Base-by-base conservation (phyloP, 2,888 invertebrate species). In the Drosophila melanosoma region DNA sequence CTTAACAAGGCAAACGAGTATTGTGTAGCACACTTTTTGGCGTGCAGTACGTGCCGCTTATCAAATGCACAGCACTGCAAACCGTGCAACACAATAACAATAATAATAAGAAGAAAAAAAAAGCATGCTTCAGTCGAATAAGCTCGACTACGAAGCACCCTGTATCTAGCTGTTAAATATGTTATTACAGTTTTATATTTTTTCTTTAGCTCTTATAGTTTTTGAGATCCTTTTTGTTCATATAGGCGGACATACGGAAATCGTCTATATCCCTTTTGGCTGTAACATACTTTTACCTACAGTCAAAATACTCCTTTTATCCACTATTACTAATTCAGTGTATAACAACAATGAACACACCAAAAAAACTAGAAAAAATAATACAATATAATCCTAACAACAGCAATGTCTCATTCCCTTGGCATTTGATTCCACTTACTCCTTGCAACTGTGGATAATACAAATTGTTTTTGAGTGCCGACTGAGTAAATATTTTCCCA, bases 21-120 rank as follows among this genome's bases (percentile, higher is more conserved):
- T 81, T 74, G 68, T 74, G 63, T 73, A 52, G 76, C 79, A 79
- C 61, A 79, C 54, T 83, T 81, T 81, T 74, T 87, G 85, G 83
- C 78, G 76, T 77, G 78, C 49, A 63, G 84, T 81, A 89, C 89
- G 88, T 88, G 88, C 76, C 82, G 79, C 87, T 88, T 89, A 84
- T 89, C 86, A 86, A 87, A 87, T 81, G 83, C 71, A 61, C 58
- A 72, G 69, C 81, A 74, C 64, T 38, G 68, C 74, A 73, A 71
- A 62, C 53, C 71, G 53, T 57, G 54, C 42, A 54, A 49, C 42
- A 35, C 35, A 60, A 54, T 33, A 49, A 61, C 61, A 65, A 57
- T 23, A 57, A 51, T 45, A 23, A 15, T 8, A 53, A 32, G 11
- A 15, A 40, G 10, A 8, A 33, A 1, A n/a, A 15, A 15, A 20